These are phyloP conservation scores for Hydraecia micacea DNA, from an alignment of 2,888 invertebrate species.

Conservation along the genomic window DNA sequence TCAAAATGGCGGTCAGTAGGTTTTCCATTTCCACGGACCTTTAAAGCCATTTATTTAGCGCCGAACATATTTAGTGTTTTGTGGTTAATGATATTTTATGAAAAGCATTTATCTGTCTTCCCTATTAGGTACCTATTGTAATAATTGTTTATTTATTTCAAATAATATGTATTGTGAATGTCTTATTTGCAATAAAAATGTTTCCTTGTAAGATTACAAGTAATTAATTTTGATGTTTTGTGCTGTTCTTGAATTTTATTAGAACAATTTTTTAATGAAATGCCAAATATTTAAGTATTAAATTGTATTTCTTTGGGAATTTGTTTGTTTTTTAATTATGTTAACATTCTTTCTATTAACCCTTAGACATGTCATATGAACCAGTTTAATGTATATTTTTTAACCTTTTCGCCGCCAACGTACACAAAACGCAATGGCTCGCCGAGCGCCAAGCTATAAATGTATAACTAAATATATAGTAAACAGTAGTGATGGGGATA, in stretches of 20 bases:
- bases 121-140: slow-evolving; percentile 40
- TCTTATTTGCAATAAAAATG: slow-evolving; percentile 43
- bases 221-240: slow-evolving; percentile 37
- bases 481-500: too few relatives aligned
- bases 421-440: too few relatives aligned
- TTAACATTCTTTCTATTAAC: not conserved
- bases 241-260: slow-evolving; percentile 42
- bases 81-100: not conserved
- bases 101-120: slow-evolving; percentile 58
- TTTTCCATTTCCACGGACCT: too few relatives aligned
- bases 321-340: not conserved
- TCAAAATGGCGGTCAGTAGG: too few relatives aligned
- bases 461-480: too few relatives aligned
- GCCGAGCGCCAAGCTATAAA: too few relatives aligned
- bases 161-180: slow-evolving; percentile 29
- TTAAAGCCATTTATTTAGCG: not conserved
- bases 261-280: slow-evolving; percentile 49
- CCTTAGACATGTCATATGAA: not conserved
- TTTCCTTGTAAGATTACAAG: slow-evolving; percentile 15
- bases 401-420: too few relatives aligned
- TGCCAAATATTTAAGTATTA: slow-evolving; percentile 65
- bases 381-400: too few relatives aligned
- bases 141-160: slow-evolving; percentile 25
- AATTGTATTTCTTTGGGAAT: slow-evolving; percentile 44
- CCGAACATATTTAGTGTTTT: not conserved